Conservation (phyloP, 2,113 vertebrate genomes). For the Perca fluviatilis region DNA sequence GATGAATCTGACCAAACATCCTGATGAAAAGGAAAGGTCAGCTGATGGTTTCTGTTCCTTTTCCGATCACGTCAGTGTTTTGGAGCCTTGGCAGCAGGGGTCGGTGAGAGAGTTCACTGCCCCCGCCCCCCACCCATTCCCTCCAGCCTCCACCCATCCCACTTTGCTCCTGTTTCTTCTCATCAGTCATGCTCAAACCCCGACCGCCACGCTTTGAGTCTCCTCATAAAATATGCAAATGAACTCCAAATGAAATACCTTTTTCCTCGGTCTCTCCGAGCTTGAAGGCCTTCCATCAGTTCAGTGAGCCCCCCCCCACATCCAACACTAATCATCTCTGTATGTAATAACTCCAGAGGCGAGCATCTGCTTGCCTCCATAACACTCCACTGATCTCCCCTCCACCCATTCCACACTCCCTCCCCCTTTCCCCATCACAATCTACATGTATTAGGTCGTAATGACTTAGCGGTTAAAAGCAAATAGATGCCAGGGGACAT, state of each 20-base stretch:
- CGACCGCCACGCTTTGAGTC: conserved; percentile 59
- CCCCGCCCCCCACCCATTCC: background rate
- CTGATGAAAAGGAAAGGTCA: conserved; percentile 31
- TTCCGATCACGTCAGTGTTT: background rate
- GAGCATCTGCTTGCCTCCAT: conserved; percentile 96
- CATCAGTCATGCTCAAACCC: conserved; percentile 52
- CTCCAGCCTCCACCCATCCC: conserved; percentile 6
- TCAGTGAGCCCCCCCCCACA: conserved; percentile 56
- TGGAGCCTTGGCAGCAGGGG: background rate
- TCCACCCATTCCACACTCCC: conserved; percentile 88
- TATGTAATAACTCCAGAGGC: conserved; percentile 93
- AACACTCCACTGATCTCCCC: conserved; percentile 69
- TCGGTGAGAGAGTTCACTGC: background rate
- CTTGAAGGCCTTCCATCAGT: conserved; percentile 59
- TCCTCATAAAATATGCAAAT: conserved; percentile 77
- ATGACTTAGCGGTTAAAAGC: conserved; percentile 98
- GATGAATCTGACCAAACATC: background rate
- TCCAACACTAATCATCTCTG: conserved; percentile 92
- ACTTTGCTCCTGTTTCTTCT: conserved; percentile 29
- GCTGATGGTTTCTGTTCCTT: background rate
- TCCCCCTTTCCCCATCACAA: conserved; percentile 89
- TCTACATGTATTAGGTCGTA: conserved; percentile 85
- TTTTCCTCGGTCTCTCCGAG: conserved; percentile 44
- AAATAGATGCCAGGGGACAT: conserved; percentile 96
- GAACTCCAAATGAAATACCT: conserved; percentile 69